phyloP scores from a whole-genome alignment of 1,140 invertebrate genomes.

The Psix sp. region DNA sequence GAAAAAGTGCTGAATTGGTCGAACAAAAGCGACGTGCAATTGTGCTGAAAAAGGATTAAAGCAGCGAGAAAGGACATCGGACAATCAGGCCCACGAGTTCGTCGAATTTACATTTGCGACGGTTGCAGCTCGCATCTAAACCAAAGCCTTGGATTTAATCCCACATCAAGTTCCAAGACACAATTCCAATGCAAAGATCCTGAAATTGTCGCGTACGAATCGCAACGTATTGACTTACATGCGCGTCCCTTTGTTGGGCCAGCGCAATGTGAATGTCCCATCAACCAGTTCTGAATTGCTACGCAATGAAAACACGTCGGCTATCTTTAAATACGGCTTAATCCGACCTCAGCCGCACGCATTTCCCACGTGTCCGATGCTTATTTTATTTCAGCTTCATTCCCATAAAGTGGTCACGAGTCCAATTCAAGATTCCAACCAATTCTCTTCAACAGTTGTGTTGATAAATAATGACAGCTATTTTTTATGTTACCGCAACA shows the following conservation, averaged over 20 bases:
- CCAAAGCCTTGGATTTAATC: constrained; percentile 34
- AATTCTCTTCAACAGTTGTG: no score
- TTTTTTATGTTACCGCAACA: no score
- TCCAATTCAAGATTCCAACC: constrained; percentile 4
- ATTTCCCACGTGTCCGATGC: constrained; percentile 51
- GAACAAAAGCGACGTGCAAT: constrained; percentile 11
- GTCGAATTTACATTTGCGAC: constrained; percentile 36
- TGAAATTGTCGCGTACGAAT: constrained; percentile 32
- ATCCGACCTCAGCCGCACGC: constrained; percentile 42
- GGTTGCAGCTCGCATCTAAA: constrained; percentile 26
- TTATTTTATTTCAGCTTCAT: constrained; percentile 40
- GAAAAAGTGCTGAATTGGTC: constrained; percentile 5
- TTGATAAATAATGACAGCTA: no score
- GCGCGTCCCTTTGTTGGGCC: constrained; percentile 33
- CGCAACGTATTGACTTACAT: constrained; percentile 50
- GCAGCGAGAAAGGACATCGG: constrained; percentile 8
- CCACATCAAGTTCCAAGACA: constrained; percentile 42
- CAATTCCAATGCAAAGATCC: constrained; percentile 34
- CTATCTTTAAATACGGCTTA: constrained; percentile 61
- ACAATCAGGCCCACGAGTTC: constrained; percentile 24
- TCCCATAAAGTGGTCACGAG: background rate
- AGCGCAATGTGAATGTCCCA: constrained; percentile 52
- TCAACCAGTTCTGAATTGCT: constrained; percentile 60
- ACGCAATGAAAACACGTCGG: constrained; percentile 52
- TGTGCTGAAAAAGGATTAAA: constrained; percentile 28